phyloP scores from a whole-genome alignment of 2,113 vertebrate species.

The Laticauda colubrina region DNA sequence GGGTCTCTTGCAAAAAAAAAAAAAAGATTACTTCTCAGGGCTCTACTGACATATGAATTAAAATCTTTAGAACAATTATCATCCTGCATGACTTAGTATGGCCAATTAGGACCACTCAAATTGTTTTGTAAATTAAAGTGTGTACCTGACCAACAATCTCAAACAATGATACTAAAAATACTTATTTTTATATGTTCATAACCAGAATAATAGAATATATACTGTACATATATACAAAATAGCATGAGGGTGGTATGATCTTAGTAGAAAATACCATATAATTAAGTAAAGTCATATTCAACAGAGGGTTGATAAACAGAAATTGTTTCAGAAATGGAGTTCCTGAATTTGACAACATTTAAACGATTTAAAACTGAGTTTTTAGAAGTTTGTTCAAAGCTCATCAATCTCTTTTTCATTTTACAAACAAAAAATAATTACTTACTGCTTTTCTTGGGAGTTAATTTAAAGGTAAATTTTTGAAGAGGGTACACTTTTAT shows the following conservation, averaged over 20 bases:
- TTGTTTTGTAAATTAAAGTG: slow-evolving; percentile 4
- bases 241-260: not conserved
- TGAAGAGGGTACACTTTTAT: not conserved
- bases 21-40: slow-evolving; percentile 16
- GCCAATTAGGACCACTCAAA: slow-evolving; percentile 28
- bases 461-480: not conserved
- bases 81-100: slow-evolving; percentile 27
- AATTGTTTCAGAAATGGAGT: not conserved
- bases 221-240: not conserved
- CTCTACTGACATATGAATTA: slow-evolving; percentile 45
- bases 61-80: slow-evolving; percentile 50
- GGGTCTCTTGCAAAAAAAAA: not conserved
- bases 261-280: not conserved
- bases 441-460: not conserved
- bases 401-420: not conserved
- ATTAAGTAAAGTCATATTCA: not conserved
- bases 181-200: not conserved
- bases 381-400: not conserved
- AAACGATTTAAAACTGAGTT: not conserved
- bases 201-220: not conserved
- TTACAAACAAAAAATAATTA: not conserved
- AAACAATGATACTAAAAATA: not conserved
- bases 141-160: not conserved
- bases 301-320: not conserved
- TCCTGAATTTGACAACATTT: not conserved